Conservation (phyloP, 2,113 vertebrate species). For the Capreolus pygargus region DNA sequence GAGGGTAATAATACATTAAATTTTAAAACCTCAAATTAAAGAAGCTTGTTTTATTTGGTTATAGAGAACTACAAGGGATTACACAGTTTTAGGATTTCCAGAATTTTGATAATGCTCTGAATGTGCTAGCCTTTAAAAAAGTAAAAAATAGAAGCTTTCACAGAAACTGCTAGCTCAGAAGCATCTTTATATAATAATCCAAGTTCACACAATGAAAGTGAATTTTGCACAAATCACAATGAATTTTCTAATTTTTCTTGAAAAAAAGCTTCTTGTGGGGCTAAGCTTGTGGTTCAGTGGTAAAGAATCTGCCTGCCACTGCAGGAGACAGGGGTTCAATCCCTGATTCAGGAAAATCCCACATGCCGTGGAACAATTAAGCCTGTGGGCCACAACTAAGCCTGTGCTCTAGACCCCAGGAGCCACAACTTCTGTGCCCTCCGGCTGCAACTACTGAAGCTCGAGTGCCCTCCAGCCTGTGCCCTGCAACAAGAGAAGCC, state of each 20-base stretch:
- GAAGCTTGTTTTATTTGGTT: background rate
- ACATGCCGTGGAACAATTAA: background rate
- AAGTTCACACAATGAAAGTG: background rate
- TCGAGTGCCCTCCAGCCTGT: accelerated
- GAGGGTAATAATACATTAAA: background rate
- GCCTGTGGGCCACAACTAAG: background rate
- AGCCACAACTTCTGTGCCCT: too few relatives aligned
- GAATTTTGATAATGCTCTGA: background rate
- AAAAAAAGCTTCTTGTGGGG: background rate
- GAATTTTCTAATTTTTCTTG: background rate
- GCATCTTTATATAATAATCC: background rate
- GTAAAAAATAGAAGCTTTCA: background rate
- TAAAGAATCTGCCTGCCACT: background rate
- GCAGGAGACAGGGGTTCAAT: background rate
- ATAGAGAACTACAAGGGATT: background rate
- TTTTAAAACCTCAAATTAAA: background rate
- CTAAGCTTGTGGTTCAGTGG: background rate
- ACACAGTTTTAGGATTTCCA: constrained; percentile 12
- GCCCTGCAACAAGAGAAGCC: background rate
- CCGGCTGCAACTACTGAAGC: too few relatives aligned
- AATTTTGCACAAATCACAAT: background rate
- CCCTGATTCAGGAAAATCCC: background rate
- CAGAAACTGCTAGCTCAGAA: background rate
- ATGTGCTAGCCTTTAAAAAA: background rate
- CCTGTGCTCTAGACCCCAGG: background rate